Evolutionary conservation across 2,888 invertebrate genomes (phyloP), one percentile per base, ranked within the genome.

Genomic region (Laspeyria flexula): DNA sequence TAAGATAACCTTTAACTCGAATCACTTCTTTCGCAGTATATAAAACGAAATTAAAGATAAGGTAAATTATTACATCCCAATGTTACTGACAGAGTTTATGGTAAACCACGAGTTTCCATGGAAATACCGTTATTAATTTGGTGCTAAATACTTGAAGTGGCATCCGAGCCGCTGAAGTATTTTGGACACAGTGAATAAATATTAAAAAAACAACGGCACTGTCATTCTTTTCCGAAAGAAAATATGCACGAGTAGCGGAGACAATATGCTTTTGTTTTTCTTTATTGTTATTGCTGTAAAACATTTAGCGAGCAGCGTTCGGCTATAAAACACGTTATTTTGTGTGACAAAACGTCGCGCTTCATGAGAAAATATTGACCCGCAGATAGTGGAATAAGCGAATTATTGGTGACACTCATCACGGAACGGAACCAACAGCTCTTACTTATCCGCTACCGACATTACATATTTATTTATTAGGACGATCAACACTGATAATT

Each of bases 281-380:
- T 91, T 91, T 90, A 91, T 89, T 88, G 88, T 90, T 89, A 91
- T 90, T 88, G 83, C 86, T 81, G 86, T 89, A 85, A 90, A 90
- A 85, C 90, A 90, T 91, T 92, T 90, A 91, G 90, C 83, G 81
- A 77, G 79, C 81, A 75, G 75, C 81, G 75, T 73, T 77, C 77
- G 66, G 72, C 83, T 66, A 90, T 91, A 91, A 92, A 92, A 90
- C 88, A 89, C 81, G 81, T 84, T 90, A 91, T 92, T 92, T 91
- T 91, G 91, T 92, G 92, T 91, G 91, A 92, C 91, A 90, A 91
- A 91, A 87, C 76, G 92, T 90, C 91, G 76, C 73, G 81, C 77
- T 90, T 92, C 88, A 91, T 91, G 92, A 91, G 90, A 91, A 92
- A 90, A 82, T 92, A 92, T 90, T 85, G 88, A 91, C 87, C 90